phyloP scores from a whole-genome alignment of 1,140 invertebrate genomes.

The Pseudomyrmex concolor region DNA sequence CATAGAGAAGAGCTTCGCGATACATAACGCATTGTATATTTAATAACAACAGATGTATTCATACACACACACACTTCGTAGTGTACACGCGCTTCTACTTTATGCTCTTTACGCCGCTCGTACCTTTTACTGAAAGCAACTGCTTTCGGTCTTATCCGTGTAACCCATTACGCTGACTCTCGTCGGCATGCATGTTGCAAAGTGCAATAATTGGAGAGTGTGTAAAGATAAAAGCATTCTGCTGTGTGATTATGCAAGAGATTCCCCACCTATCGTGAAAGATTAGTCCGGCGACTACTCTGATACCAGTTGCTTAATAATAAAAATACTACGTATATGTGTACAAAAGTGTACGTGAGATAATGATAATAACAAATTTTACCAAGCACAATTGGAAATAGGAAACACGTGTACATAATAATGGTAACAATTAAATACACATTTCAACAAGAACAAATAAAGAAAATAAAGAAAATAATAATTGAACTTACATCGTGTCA shows the following conservation, averaged over 20 bases:
- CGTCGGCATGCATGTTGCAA: conserved; percentile 9
- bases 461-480: too few species aligned
- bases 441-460: too few species aligned
- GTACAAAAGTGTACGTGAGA: too few species aligned
- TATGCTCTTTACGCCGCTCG: conserved; percentile 32
- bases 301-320: conserved; percentile 20
- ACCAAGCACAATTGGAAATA: too few species aligned
- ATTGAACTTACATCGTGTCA: too few species aligned
- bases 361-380: too few species aligned
- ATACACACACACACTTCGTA: not conserved
- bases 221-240: conserved; percentile 32
- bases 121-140: conserved; percentile 32
- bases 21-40: conserved; percentile 34
- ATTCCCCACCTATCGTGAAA: not conserved
- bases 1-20: conserved; percentile 1
- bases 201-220: conserved; percentile 36
- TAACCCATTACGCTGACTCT: conserved; percentile 15
- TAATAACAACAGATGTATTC: conserved; percentile 18
- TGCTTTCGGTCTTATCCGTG: conserved; percentile 21
- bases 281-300: conserved; percentile 1
- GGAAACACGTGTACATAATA: too few species aligned
- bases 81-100: conserved; percentile 28
- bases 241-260: conserved; percentile 18
- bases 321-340: too few species aligned
- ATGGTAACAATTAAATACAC: too few species aligned